phyloP scores from a whole-genome alignment of 2,113 vertebrate species.

The Protobothrops flavoviridis region DNA sequence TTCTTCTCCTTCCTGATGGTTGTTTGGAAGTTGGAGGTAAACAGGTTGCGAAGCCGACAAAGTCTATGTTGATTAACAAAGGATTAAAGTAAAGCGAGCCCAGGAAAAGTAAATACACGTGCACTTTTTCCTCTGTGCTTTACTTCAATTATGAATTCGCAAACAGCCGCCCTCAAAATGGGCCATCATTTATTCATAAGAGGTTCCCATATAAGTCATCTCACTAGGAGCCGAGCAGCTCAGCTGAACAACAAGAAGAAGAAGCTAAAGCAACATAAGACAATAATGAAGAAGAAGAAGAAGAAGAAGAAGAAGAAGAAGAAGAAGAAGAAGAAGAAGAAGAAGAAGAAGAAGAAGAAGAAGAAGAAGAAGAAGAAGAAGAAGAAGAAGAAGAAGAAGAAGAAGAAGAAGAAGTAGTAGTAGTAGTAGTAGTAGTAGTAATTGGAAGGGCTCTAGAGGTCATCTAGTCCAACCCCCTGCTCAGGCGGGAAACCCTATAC shows the following conservation, averaged over 20 bases:
- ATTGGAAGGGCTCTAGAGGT: too few relatives aligned
- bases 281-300: not conserved
- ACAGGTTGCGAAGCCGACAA: conserved; percentile 8
- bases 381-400: too few relatives aligned
- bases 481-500: too few relatives aligned
- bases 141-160: not conserved
- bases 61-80: not conserved
- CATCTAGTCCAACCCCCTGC: too few relatives aligned
- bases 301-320: too few relatives aligned
- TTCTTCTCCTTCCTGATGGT: not conserved
- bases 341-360: too few relatives aligned
- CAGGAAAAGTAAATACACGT: not conserved
- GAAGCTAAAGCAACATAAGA: not conserved
- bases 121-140: accelerated
- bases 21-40: not conserved
- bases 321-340: too few relatives aligned
- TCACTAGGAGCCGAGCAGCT: conserved; percentile 5
- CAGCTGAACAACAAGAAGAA: not conserved
- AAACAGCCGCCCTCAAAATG: not conserved
- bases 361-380: too few relatives aligned
- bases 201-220: not conserved
- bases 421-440: too few relatives aligned
- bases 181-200: not conserved
- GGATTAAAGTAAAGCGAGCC: not conserved
- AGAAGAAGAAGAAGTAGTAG: too few relatives aligned